Evolutionary conservation across 1,140 invertebrate genomes (phyloP), one percentile per base, ranked within the genome.

Genomic region (Drosophila seguyi): DNA sequence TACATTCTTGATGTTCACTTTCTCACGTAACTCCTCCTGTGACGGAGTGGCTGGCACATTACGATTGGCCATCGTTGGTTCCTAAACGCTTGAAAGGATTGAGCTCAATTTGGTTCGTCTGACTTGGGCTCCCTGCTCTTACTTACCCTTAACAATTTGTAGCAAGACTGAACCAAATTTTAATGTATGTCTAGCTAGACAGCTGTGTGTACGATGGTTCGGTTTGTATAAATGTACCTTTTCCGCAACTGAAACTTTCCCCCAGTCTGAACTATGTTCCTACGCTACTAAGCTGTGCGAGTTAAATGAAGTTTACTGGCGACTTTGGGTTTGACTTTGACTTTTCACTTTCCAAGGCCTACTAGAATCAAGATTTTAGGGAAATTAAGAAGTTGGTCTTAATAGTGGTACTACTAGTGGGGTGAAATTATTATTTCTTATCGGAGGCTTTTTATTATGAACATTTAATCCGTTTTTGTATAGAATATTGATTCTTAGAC

Each of bases 91-190:
- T 16, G 34, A 29, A 47, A 50, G 34, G 29, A 36, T 25, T 25
- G 16, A 29, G 59, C 62, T 59, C 36, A 67, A 52, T 42, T 53
- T 66, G 7, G 36, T 29, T 53, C 7, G 50, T 20, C 50, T 16
- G 44, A 29, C n/a, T 20, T 1, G 20, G 22, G 36, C 6, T 39
- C 25, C 34, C 20, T 41, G 39, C 36, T 47, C 29, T 11, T 53
- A 75, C 82, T 81, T 79, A 85, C 82, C 74, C 74, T 63, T 58
- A 42, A 78, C 68, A 78, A 81, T 86, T 69, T 75, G 48, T 44
- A 47, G 73, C 81, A 81, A 78, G 52, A 78, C 82, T 77, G 74
- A 61, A 61, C 65, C 52, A 41, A 81, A 81, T 78, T 85, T 74
- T 44, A 66, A 42, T 29, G 18, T 50, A 58, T 60, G 39, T 52